These are phyloP conservation scores for Alauda arvensis DNA, from an alignment of 2,797 vertebrate genomes.

Conservation along the genomic window DNA sequence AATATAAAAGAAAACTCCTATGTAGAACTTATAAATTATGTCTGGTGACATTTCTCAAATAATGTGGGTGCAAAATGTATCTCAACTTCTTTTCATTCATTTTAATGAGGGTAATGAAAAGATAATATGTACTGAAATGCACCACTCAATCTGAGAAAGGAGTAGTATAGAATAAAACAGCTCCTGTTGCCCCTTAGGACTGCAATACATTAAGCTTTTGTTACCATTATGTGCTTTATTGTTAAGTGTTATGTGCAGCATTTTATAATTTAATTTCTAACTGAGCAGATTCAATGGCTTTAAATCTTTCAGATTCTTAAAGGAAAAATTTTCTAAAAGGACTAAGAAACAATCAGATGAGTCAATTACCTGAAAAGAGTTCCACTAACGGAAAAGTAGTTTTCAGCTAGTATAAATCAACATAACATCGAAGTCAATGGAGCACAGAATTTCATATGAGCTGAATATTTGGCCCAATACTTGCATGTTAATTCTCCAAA, in stretches of 20 bases:
- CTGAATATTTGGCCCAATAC: background rate
- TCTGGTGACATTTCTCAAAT: background rate
- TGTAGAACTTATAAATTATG: background rate
- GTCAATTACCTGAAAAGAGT: constrained; percentile 2
- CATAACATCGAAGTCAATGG: background rate
- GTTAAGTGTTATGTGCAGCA: background rate
- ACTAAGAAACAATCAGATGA: background rate
- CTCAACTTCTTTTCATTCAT: constrained; percentile 8
- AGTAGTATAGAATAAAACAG: background rate
- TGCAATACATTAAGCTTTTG: constrained; percentile 23
- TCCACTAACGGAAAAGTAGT: background rate
- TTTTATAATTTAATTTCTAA: constrained; percentile 35
- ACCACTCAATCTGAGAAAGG: background rate
- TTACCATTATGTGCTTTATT: constrained; percentile 18
- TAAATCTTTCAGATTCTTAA: background rate
- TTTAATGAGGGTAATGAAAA: constrained; percentile 38
- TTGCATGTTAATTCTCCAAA: background rate
- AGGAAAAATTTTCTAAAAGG: constrained; percentile 2
- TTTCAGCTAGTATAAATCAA: background rate
- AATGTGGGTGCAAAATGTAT: background rate
- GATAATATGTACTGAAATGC: constrained; percentile 1
- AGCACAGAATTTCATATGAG: background rate
- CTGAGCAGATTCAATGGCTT: background rate
- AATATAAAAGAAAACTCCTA: background rate
- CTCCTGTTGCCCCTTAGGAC: constrained; percentile 10